Evolutionary conservation across 2,797 vertebrate species (phyloP), one percentile per base, ranked within the genome.

Genomic region (Manis javanica): DNA sequence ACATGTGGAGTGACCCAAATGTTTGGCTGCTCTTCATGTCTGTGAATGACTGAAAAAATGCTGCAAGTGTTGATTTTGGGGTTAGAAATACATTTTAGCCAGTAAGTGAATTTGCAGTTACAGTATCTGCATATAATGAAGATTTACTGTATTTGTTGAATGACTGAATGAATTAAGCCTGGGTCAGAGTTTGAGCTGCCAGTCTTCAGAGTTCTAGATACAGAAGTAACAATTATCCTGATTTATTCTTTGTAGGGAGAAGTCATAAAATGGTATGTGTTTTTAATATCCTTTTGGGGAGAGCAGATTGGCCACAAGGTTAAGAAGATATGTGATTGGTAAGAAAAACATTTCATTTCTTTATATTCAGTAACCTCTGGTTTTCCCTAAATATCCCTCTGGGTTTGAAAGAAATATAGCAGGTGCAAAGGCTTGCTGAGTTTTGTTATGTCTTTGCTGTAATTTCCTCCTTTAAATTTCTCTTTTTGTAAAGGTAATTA

Each of bases 291-390:
- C 55, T 99, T 99, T 88, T 99, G 99, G 99, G 99, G 99, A 61
- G 99, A 99, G n/a, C 99, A 99, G 97, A 99, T 99, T 21, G 99
- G 99, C 64, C 99, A 99, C 98, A 99, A 99, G 98, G 99, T 99
- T 34, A 99, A 99, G 98, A 99, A 99, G 98, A 99, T 99, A 90
- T 99, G 99, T 97, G 99, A 99, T 85, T 99, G 99, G 99, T 99
- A 99, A 99, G 97, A 92, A 96, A 92, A 51, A 21, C 15, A 0
- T 55, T 23, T 61, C 4, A 5, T 31, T 10, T 31, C 49, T 87
- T 55, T 6, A 31, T 64, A 0, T 19, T 46, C 37, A 5, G 12
- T 64, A 31, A 23, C 31, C 16, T 69, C 64, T 26, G 1, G 18
- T 72, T 75, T 53, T 49, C 87, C 49, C 31, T 29, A 14, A 34